Evolutionary conservation across 2,797 vertebrate genomes (phyloP).

Genomic region (Paguma larvata): DNA sequence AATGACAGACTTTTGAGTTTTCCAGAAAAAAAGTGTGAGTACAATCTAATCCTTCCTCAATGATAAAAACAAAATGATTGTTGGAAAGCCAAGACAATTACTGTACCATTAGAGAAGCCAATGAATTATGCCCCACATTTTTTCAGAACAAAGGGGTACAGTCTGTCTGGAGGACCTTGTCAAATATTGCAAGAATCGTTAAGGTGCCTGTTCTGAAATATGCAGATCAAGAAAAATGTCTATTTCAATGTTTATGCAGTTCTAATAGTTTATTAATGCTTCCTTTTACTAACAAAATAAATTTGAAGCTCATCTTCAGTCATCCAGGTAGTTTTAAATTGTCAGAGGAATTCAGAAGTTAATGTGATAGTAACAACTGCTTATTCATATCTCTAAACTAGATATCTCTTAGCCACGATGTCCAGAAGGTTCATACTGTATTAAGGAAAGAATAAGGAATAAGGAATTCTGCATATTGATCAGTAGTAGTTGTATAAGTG

Average conservation of each 20-base stretch:
- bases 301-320: background rate
- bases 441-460: background rate
- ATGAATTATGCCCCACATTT: constrained; percentile 9
- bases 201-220: background rate
- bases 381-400: background rate
- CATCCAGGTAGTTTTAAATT: background rate
- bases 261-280: background rate
- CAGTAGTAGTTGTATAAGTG: background rate
- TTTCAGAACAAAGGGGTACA: constrained; percentile 10
- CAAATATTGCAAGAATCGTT: background rate
- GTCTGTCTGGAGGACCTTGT: background rate
- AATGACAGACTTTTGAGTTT: constrained; percentile 67
- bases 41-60: constrained; percentile 51
- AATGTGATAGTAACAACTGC: background rate
- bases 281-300: constrained; percentile 27
- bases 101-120: constrained; percentile 1
- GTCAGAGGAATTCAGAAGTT: background rate
- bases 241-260: constrained; percentile 22
- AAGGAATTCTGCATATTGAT: too few relatives aligned
- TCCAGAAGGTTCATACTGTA: background rate
- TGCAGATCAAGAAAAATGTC: background rate
- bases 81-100: constrained; percentile 36
- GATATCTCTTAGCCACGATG: background rate
- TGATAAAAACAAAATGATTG: constrained; percentile 35
- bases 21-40: constrained; percentile 41